Percentiles rank a stretch among this genome's conserved stretches.
Conservation (phyloP, 2,888 invertebrate species). For the Tetanocera ferruginea region DNA sequence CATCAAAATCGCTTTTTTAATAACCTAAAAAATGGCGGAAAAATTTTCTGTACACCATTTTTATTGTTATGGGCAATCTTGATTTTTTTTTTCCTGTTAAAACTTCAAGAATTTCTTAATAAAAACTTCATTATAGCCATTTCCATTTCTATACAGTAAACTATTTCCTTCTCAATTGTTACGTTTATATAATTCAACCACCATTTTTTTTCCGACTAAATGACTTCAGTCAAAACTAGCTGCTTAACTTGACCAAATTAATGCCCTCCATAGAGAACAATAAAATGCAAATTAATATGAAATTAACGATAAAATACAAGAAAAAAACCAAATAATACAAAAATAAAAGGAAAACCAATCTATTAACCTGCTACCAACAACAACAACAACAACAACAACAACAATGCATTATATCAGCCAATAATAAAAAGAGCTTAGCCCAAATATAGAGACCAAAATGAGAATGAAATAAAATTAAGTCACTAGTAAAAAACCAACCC, state of each 20-base stretch:
- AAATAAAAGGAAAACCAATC: constrained; percentile 55
- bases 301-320: constrained; percentile 48
- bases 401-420: constrained; percentile 12
- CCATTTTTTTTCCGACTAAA: too few relatives aligned
- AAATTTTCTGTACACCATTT: too few relatives aligned
- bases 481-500: constrained; percentile 27
- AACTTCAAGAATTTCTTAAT: too few relatives aligned
- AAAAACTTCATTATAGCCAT: too few relatives aligned
- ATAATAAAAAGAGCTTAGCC: constrained; percentile 24
- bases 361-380: constrained; percentile 63
- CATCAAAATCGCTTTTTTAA: too few relatives aligned
- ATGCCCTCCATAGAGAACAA: constrained; percentile 1
- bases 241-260: not conserved
- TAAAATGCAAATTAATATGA: constrained; percentile 47
- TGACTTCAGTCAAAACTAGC: too few relatives aligned
- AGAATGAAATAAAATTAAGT: constrained; percentile 12
- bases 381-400: constrained; percentile 39
- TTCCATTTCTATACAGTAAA: too few relatives aligned
- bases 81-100: too few relatives aligned
- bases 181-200: too few relatives aligned
- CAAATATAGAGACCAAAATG: not conserved
- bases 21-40: too few relatives aligned
- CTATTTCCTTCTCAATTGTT: too few relatives aligned
- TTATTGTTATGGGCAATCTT: too few relatives aligned
- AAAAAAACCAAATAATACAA: constrained; percentile 40